Percentiles rank a stretch among this genome's conserved stretches.
phyloP scores from a whole-genome alignment of 2,113 vertebrate genomes.

The Hypocryptadius cinnamomeus region DNA sequence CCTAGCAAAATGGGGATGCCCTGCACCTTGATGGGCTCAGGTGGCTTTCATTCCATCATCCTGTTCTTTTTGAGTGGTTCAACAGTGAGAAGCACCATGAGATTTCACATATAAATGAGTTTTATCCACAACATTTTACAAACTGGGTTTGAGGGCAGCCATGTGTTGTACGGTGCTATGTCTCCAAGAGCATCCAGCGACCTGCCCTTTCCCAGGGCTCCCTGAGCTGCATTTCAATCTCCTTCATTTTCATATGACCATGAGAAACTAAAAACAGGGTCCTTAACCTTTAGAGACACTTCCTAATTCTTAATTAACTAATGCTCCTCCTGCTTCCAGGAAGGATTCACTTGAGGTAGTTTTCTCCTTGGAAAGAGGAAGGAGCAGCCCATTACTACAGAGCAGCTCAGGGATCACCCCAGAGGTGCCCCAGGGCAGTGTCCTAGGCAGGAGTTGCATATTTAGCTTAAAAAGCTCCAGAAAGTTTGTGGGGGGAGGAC shows the following conservation, averaged over 20 bases:
- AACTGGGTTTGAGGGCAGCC: not conserved
- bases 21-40: not conserved
- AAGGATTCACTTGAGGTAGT: not conserved
- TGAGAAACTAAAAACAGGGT: not conserved
- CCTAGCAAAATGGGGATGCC: not conserved
- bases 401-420: not conserved
- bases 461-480: not conserved
- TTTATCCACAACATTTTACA: not conserved
- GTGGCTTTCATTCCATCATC: not conserved
- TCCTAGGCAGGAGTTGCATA: not conserved
- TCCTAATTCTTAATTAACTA: not conserved
- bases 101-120: not conserved
- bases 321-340: not conserved
- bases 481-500: not conserved
- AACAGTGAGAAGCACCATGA: not conserved
- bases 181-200: not conserved
- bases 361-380: not conserved
- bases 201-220: not conserved
- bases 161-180: fast-evolving
- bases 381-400: not conserved
- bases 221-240: not conserved
- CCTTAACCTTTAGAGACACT: not conserved
- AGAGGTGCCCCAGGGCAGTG: not conserved
- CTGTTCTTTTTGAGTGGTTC: not conserved
- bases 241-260: not conserved